Evolutionary conservation across 23 tunicate genomes (phyloP).

Genomic region (Ciona savignyi): DNA sequence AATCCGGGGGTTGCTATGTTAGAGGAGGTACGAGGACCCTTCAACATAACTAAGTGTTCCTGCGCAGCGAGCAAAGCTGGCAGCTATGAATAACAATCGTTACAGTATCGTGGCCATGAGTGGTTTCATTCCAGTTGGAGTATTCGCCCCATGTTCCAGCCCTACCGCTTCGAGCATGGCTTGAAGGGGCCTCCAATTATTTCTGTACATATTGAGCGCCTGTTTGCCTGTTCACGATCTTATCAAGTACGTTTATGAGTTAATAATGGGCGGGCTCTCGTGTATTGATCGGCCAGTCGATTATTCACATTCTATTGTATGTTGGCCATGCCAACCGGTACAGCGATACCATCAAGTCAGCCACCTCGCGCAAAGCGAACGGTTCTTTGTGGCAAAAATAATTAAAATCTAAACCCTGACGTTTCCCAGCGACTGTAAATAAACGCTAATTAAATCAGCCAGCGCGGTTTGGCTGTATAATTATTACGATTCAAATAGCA

Average conservation of each 20-base stretch:
- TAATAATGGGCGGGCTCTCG: background rate
- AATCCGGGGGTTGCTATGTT: background rate
- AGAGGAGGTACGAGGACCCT: background rate
- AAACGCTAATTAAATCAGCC: background rate
- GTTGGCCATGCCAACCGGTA: too few relatives aligned
- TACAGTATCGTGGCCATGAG: background rate
- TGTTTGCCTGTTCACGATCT: background rate
- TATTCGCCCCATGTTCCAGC: background rate
- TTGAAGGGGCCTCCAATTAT: background rate
- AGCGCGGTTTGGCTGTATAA: background rate
- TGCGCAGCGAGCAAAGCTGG: background rate
- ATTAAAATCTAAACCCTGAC: too few relatives aligned
- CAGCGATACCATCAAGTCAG: too few relatives aligned
- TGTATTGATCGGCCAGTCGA: background rate
- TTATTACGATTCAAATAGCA: background rate
- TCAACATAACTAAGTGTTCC: background rate
- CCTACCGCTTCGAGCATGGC: background rate
- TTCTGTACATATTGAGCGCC: background rate
- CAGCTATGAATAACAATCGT: slow-evolving; percentile 1
- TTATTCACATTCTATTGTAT: background rate
- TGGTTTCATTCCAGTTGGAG: background rate
- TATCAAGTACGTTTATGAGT: background rate
- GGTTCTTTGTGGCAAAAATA: too few relatives aligned
- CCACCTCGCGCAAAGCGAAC: too few relatives aligned
- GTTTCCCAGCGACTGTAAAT: background rate